phyloP scores from a whole-genome alignment of 2,888 invertebrate genomes.

The Augochlorella aurata region DNA sequence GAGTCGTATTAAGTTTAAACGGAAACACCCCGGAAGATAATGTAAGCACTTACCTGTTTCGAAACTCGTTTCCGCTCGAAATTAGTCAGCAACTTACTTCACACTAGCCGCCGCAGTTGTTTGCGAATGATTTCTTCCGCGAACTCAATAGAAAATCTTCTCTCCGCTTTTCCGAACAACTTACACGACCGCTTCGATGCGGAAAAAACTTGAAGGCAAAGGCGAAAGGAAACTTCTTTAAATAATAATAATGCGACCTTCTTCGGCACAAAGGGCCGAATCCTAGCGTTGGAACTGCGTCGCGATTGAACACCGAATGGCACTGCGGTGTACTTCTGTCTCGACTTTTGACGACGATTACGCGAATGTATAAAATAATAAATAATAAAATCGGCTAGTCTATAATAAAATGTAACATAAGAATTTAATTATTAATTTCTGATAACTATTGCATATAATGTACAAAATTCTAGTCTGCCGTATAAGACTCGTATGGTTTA shows the following conservation, averaged over 20 bases:
- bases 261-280: neutral
- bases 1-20: constrained; percentile 35
- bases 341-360: too few species aligned
- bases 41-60: constrained; percentile 17
- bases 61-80: neutral
- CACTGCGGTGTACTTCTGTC: too few species aligned
- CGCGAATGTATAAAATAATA: too few species aligned
- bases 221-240: neutral
- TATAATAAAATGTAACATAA: too few species aligned
- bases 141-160: neutral
- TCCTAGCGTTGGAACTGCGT: too few species aligned
- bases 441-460: too few species aligned
- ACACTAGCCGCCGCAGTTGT: neutral
- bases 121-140: neutral
- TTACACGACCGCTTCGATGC: neutral
- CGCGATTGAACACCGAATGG: too few species aligned
- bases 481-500: too few species aligned
- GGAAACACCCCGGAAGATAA: neutral
- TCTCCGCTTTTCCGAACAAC: neutral
- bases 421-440: too few species aligned
- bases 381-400: too few species aligned
- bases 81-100: neutral
- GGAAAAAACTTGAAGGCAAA: neutral
- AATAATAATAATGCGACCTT: neutral
- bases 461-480: too few species aligned